These are phyloP conservation scores for Anthophora plumipes DNA, from an alignment of 2,888 invertebrate species.

Conservation along the genomic window DNA sequence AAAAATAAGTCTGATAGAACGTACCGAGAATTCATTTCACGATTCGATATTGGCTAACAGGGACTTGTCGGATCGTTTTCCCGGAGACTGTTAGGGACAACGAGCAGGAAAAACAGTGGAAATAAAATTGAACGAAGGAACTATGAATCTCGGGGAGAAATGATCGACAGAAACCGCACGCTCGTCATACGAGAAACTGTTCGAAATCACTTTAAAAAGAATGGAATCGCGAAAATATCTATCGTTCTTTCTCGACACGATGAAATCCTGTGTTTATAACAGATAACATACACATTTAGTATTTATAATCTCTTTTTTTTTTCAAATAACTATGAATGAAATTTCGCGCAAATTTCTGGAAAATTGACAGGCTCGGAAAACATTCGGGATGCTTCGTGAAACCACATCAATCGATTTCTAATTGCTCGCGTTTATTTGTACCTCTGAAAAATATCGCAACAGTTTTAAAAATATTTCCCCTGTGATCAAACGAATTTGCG, in stretches of 20 bases:
- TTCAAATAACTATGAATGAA: no score
- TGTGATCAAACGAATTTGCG: background rate
- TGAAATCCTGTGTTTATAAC: no score
- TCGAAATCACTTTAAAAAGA: background rate
- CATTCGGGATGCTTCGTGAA: background rate
- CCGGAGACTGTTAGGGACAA: background rate
- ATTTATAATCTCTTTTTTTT: no score
- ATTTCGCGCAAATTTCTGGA: background rate
- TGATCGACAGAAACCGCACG: background rate
- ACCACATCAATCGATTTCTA: background rate
- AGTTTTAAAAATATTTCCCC: background rate
- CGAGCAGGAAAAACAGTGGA: background rate
- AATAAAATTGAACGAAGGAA: no score
- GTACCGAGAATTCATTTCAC: slow-evolving; percentile 11
- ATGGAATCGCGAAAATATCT: no score
- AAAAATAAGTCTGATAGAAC: slow-evolving; percentile 22
- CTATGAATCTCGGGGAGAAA: background rate
- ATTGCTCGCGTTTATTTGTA: background rate
- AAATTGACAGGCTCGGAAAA: background rate
- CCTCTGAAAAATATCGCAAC: background rate
- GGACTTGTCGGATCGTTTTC: background rate
- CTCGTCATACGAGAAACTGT: background rate
- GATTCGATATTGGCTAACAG: background rate
- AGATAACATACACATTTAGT: no score
- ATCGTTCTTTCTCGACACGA: no score